phyloP scores from a whole-genome alignment of 2,113 vertebrate genomes.

The Takifugu flavidus region DNA sequence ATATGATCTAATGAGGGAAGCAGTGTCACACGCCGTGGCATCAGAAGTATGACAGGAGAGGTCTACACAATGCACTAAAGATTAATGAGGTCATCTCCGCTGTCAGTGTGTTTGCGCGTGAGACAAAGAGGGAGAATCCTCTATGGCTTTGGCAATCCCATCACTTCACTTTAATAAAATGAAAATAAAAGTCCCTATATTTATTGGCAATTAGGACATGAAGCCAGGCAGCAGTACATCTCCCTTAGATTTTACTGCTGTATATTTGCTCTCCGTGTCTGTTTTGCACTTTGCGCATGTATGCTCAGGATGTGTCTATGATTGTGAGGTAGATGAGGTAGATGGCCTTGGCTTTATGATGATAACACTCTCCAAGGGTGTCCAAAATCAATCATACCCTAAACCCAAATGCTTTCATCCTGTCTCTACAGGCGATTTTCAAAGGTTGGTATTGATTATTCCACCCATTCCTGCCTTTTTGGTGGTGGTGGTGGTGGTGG shows the following conservation, averaged over 20 bases:
- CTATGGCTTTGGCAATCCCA: constrained; percentile 42
- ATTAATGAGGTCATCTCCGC: constrained; percentile 70
- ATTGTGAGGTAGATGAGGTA: constrained; percentile 5
- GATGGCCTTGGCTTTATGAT: constrained; percentile 55
- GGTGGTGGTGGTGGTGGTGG: background rate
- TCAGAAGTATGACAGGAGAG: constrained; percentile 47
- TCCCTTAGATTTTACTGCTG: constrained; percentile 9
- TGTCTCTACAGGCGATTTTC: constrained; percentile 56
- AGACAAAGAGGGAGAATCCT: constrained; percentile 19
- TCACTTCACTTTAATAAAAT: constrained; percentile 42
- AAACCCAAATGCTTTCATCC: constrained; percentile 57
- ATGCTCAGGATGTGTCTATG: constrained; percentile 1
- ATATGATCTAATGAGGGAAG: constrained; percentile 67
- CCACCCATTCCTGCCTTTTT: constrained; percentile 46
- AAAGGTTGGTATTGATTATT: constrained; percentile 71
- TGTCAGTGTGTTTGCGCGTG: constrained; percentile 5
- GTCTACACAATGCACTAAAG: constrained; percentile 58
- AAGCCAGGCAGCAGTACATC: constrained; percentile 12
- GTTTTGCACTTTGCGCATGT: constrained; percentile 3
- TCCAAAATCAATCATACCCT: constrained; percentile 63
- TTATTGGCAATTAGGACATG: constrained; percentile 26
- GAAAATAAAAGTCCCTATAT: constrained; percentile 36
- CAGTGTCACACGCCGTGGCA: constrained; percentile 60
- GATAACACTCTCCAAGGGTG: constrained; percentile 55
- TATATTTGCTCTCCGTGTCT: constrained; percentile 36